Evolutionary conservation across 2,113 vertebrate genomes (phyloP), one percentile per base, ranked within the genome.

Genomic region (Caracal caracal): DNA sequence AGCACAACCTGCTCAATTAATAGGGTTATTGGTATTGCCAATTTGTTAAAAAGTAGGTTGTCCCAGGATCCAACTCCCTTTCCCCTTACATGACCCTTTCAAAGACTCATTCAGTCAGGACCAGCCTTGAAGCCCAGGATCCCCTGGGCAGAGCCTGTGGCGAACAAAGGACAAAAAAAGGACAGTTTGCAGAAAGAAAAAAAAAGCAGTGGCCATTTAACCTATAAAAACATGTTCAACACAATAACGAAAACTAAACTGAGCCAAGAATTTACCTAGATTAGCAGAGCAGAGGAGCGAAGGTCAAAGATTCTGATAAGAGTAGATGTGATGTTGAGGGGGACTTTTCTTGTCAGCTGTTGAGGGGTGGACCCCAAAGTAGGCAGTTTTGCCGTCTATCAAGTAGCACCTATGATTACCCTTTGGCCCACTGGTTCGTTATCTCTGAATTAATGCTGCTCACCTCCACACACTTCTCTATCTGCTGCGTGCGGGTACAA

Each of bases 321-420:
- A 43, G 43, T 43, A 43, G 43, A 53, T 5, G 1, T 6, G 3
- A 5, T 37, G 15, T 1, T 33, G n/a, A 12, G 22, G 30, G 47
- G 6, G 56, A 35, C 35, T 15, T 2, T 28, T 13, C 35, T 53
- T 35, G 9, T 3, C 40, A 43, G 43, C 43, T 65, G 9, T 53
- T 1, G 17, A 63, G 20, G 12, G 22, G 20, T 13, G 26, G 26
- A 66, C 30, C 15, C 10, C 24, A 15, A 61, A 24, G 37, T 26
- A 9, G 13, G 80, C 37, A 37, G 51, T 49, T 79, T 26, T 6
- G 40, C 81, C 2, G 37, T 47, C 71, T 47, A 30, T 70, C 26
- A n/a, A 30, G 17, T 30, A 8, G 22, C 28, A 9, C 2, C 0
- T 12, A 12, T 17, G 13, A 13, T 6, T 6, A 5, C 9, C 9